These are phyloP conservation scores for Frankliniella fusca DNA, from an alignment of 2,888 invertebrate species.

Conservation along the genomic window DNA sequence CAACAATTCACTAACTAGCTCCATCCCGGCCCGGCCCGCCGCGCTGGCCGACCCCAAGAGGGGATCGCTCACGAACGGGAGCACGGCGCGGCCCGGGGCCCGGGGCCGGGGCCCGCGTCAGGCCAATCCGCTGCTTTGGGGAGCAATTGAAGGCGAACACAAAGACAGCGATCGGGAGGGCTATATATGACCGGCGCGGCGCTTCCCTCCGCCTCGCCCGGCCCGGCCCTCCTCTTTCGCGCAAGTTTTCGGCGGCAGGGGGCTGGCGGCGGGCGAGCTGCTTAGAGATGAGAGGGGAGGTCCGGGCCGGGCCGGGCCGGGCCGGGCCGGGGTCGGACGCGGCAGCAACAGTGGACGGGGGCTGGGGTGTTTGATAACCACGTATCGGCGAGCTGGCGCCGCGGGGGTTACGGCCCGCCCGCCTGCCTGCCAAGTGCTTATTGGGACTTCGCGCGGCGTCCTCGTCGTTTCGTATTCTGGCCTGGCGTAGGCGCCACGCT, in stretches of 20 bases:
- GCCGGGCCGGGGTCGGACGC: too few species aligned
- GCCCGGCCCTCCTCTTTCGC: not conserved
- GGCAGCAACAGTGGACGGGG: not conserved
- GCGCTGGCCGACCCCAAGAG: too few species aligned
- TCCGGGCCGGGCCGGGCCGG: not conserved
- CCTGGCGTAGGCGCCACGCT: too few species aligned
- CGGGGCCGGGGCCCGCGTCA: not conserved
- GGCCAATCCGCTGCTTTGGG: slow-evolving; percentile 18
- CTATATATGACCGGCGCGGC: slow-evolving; percentile 4
- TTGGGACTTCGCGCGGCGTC: too few species aligned
- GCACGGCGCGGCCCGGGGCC: not conserved
- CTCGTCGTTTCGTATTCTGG: too few species aligned
- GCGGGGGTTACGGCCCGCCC: too few species aligned
- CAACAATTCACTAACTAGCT: slow-evolving; percentile 12
- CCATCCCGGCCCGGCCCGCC: not conserved
- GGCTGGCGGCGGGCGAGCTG: not conserved
- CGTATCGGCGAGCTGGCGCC: too few species aligned
- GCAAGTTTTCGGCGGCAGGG: not conserved
- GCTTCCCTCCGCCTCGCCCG: not conserved
- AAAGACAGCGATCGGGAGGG: slow-evolving; percentile 17
- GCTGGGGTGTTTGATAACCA: not conserved
- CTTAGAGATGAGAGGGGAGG: not conserved
- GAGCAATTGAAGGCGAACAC: slow-evolving; percentile 17
- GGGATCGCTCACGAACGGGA: not conserved
- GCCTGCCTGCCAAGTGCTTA: too few species aligned